A percentile compares a stretch with the other conserved stretches of the same genome.
These are phyloP conservation scores for Coptotermes formosanus DNA, from an alignment of 1,140 invertebrate genomes.

Conservation along the genomic window DNA sequence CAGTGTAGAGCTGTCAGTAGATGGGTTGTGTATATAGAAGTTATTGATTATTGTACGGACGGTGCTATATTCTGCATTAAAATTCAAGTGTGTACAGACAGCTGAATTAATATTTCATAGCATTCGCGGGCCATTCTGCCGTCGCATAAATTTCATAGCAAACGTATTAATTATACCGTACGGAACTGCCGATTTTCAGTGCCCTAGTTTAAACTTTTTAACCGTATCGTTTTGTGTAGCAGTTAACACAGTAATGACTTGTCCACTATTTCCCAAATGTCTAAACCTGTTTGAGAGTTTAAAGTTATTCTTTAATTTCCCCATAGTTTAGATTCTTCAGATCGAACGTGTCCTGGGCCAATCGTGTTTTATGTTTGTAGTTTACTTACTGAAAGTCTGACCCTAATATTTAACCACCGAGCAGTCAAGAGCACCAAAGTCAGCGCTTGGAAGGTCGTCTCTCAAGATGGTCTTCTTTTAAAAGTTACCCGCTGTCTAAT, in stretches of 20 bases:
- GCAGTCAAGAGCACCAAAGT: too few relatives aligned
- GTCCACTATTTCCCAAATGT: not conserved
- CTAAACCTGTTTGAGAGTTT: too few relatives aligned
- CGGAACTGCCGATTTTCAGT: not conserved
- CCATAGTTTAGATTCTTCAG: too few relatives aligned
- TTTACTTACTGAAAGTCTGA: too few relatives aligned
- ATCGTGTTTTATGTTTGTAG: too few relatives aligned
- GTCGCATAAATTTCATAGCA: not conserved
- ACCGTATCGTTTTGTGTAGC: not conserved
- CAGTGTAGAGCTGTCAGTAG: not conserved
- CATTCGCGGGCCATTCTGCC: not conserved
- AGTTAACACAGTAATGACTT: not conserved
- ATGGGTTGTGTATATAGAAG: not conserved
- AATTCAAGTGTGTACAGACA: slow-evolving; percentile 8
- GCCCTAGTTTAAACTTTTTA: not conserved
- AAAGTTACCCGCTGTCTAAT: too few relatives aligned
- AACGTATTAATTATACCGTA: not conserved
- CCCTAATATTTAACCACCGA: too few relatives aligned
- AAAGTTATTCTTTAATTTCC: too few relatives aligned
- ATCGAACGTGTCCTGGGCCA: too few relatives aligned
- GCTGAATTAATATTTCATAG: not conserved
- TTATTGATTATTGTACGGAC: not conserved
- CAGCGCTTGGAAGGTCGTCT: too few relatives aligned
- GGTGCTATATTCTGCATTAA: not conserved
- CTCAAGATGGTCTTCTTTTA: too few relatives aligned